Evolutionary conservation across 2,797 vertebrate genomes (phyloP).

Genomic region (Rhincodon typus): DNA sequence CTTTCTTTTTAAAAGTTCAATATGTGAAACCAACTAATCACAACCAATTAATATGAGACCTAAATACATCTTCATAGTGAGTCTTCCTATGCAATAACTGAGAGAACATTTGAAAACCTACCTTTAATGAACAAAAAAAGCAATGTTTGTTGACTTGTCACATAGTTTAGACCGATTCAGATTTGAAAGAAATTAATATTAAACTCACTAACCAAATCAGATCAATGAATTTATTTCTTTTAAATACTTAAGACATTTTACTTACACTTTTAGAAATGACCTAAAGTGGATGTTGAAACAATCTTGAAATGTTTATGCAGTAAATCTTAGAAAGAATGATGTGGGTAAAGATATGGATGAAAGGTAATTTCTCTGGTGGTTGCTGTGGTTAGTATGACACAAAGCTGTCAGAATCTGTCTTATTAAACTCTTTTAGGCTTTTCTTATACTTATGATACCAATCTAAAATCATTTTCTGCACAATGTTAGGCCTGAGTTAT

Average conservation of each 20-base stretch:
- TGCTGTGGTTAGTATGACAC: not conserved
- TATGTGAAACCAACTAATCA: too few species aligned
- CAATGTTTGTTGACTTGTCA: not conserved
- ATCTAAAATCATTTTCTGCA: not conserved
- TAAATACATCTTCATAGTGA: too few species aligned
- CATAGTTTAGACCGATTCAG: not conserved
- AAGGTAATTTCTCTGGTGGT: not conserved
- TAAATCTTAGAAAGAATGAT: too few species aligned
- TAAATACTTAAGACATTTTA: not conserved
- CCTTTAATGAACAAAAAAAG: not conserved
- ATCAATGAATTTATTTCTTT: not conserved
- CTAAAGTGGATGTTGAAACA: not conserved
- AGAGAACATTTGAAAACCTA: not conserved
- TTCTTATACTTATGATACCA: not conserved
- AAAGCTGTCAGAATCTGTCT: not conserved
- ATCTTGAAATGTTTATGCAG: not conserved
- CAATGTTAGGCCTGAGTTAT: not conserved
- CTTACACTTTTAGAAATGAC: not conserved
- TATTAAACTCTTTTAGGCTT: not conserved
- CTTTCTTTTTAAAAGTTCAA: too few species aligned
- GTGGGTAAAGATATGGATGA: not conserved
- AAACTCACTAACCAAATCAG: not conserved
- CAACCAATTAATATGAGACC: too few species aligned
- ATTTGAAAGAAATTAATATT: not conserved
- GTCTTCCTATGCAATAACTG: not conserved